phyloP scores from a whole-genome alignment of 2,113 vertebrate species.

The Hystrix cristata region DNA sequence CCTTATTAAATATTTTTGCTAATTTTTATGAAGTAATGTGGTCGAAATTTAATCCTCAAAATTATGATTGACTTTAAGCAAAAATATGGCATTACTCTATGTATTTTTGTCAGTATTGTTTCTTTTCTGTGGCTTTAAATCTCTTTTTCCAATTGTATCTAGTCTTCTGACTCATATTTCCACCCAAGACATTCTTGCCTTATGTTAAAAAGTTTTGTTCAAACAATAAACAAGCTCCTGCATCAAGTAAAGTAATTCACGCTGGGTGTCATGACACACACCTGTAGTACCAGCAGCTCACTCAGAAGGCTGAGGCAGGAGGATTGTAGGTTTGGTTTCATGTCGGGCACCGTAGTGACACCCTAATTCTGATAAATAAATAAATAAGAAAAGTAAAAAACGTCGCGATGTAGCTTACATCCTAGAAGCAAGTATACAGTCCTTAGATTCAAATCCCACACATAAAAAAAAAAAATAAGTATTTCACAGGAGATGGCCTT shows the following conservation, averaged over 20 bases:
- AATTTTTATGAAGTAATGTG: background rate
- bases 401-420: no score
- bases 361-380: background rate
- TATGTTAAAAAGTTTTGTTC: background rate
- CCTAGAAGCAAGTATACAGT: background rate
- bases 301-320: background rate
- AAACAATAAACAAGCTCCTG: background rate
- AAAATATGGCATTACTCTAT: background rate
- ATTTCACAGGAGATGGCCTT: background rate
- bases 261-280: background rate
- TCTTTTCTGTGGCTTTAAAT: background rate
- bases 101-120: background rate
- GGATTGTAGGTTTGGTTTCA: background rate
- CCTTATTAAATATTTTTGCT: background rate
- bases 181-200: background rate
- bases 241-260: background rate
- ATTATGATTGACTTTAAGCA: background rate
- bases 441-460: background rate
- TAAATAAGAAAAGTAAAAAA: background rate
- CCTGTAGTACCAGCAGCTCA: background rate
- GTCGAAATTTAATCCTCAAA: background rate
- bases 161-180: background rate
- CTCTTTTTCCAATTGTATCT: background rate
- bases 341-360: background rate
- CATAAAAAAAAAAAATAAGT: background rate